These are phyloP conservation scores for Acrocephalus arundinaceus DNA, from an alignment of 2,113 vertebrate species.

Conservation along the genomic window DNA sequence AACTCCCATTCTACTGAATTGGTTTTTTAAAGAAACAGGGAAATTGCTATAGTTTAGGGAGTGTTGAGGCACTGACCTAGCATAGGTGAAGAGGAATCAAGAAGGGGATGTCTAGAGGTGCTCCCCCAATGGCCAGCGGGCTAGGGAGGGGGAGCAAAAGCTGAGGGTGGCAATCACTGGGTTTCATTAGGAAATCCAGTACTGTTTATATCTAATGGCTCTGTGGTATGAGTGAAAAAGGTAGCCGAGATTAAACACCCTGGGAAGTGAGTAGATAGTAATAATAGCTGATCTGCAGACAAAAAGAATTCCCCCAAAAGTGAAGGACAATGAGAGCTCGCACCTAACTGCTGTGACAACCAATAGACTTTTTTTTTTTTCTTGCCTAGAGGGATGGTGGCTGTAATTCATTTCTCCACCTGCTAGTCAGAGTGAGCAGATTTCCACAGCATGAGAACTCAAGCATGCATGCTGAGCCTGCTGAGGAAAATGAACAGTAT, in stretches of 20 bases:
- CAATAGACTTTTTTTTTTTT: neutral
- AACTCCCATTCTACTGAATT: neutral
- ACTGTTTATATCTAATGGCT: neutral
- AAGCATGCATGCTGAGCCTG: neutral
- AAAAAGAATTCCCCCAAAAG: neutral
- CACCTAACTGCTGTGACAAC: neutral
- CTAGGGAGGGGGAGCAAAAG: neutral
- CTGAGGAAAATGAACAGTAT: slow-evolving; percentile 16
- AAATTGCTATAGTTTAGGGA: neutral
- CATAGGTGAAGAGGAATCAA: neutral
- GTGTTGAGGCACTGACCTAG: neutral
- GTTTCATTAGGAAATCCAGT: neutral
- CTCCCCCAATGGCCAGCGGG: neutral
- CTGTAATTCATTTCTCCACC: slow-evolving; percentile 39
- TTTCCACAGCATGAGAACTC: slow-evolving; percentile 52
- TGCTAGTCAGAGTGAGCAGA: slow-evolving; percentile 45
- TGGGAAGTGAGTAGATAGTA: neutral
- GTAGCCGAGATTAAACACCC: neutral
- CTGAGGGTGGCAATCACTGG: neutral
- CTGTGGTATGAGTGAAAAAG: neutral
- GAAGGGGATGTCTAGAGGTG: neutral
- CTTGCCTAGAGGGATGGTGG: neutral
- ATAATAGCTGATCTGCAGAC: neutral
- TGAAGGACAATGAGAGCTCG: neutral
- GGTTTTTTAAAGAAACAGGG: neutral